Percentiles rank a stretch among this genome's conserved stretches.
These are phyloP conservation scores for Sceloporus undulatus DNA, from an alignment of 2,113 vertebrate genomes.

Conservation along the genomic window DNA sequence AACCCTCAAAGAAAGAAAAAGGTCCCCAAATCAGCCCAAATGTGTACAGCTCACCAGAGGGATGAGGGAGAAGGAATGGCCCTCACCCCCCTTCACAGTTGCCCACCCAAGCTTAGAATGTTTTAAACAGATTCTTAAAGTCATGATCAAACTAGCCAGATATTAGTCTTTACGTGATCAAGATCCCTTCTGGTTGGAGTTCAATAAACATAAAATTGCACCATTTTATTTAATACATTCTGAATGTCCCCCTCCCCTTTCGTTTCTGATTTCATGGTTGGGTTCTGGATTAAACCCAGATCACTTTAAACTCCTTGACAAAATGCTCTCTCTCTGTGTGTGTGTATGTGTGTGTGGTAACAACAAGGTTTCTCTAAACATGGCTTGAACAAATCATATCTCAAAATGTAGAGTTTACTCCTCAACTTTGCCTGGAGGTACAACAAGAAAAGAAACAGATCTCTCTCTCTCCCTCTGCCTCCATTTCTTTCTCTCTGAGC, in stretches of 20 bases:
- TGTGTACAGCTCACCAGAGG: too few species aligned
- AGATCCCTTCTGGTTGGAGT: neutral
- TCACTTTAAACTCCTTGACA: neutral
- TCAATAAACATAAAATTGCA: too few species aligned
- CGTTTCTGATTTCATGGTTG: neutral
- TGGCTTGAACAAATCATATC: slow-evolving; percentile 85
- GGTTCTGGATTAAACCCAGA: neutral
- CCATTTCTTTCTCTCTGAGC: slow-evolving; percentile 75
- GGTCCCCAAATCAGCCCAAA: too few species aligned
- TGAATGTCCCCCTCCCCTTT: neutral
- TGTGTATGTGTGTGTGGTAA: slow-evolving; percentile 62
- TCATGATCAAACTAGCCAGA: neutral
- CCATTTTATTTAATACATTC: neutral
- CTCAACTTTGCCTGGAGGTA: slow-evolving; percentile 90
- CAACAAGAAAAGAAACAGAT: slow-evolving; percentile 86
- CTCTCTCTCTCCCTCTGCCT: slow-evolving; percentile 75
- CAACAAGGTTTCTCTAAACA: slow-evolving; percentile 82
- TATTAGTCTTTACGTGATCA: neutral
- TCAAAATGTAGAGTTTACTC: slow-evolving; percentile 87
- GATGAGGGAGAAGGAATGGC: too few species aligned
- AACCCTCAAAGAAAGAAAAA: too few species aligned
- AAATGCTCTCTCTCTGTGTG: slow-evolving; percentile 37
- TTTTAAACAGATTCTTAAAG: neutral
- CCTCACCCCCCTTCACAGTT: too few species aligned
- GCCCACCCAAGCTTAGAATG: too few species aligned